Evolutionary conservation across 2,888 invertebrate genomes (phyloP).

Genomic region (Axea sp.): DNA sequence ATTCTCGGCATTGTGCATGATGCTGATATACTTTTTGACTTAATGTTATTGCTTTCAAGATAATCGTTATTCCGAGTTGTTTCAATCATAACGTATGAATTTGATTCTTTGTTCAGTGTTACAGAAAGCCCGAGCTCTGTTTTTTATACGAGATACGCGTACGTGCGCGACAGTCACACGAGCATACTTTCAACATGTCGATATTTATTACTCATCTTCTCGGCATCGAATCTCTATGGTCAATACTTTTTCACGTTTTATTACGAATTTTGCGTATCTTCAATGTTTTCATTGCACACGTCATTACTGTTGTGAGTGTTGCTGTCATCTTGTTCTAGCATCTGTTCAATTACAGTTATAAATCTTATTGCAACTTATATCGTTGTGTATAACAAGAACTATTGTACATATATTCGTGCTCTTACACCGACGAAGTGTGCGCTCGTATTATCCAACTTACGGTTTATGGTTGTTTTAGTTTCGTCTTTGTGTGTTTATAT

Average conservation of each 20-base stretch:
- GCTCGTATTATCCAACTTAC: conserved; percentile 26
- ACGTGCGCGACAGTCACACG: conserved; percentile 33
- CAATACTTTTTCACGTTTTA: conserved; percentile 46
- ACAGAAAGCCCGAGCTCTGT: conserved; percentile 42
- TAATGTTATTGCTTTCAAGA: conserved; percentile 61
- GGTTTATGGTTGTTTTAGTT: conserved; percentile 49
- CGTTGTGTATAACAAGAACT: conserved; percentile 41
- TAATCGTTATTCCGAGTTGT: conserved; percentile 55
- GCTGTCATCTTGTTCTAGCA: conserved; percentile 57
- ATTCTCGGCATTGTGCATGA: conserved; percentile 56
- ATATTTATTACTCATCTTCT: conserved; percentile 56
- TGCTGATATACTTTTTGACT: conserved; percentile 56
- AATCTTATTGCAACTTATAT: conserved; percentile 46
- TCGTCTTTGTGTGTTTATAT: conserved; percentile 48
- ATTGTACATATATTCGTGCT: conserved; percentile 44
- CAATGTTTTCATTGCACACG: conserved; percentile 68
- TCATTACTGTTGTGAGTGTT: conserved; percentile 71
- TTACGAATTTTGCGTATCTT: conserved; percentile 53
- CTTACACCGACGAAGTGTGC: conserved; percentile 21
- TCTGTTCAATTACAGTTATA: conserved; percentile 49
- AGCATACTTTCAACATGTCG: conserved; percentile 35
- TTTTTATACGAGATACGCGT: conserved; percentile 25
- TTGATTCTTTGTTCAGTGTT: conserved; percentile 58
- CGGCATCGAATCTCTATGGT: conserved; percentile 53
- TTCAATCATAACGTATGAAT: conserved; percentile 54